A percentile compares a stretch with the other conserved stretches of the same genome.
These are phyloP conservation scores for Colostygia pectinataria DNA, from an alignment of 2,888 invertebrate genomes.

Conservation along the genomic window DNA sequence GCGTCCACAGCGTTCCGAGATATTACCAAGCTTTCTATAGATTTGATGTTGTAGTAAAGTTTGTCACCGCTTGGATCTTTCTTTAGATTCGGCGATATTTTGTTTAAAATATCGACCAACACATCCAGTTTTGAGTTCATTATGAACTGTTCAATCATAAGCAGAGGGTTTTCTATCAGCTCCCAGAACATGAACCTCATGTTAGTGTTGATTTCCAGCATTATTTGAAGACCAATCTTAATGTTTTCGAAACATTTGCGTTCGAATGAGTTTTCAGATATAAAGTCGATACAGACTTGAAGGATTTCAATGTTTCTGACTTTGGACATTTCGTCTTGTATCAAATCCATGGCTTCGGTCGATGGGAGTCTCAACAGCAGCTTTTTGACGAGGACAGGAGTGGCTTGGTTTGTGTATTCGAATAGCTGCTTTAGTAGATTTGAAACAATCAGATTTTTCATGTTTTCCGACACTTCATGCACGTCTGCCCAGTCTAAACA, in stretches of 20 bases:
- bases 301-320: conserved; percentile 85
- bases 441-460: conserved; percentile 78
- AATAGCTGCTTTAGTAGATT: conserved; percentile 82
- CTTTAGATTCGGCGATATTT: conserved; percentile 74
- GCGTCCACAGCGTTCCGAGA: conserved; percentile 86
- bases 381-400: conserved; percentile 70
- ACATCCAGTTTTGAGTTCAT: conserved; percentile 92
- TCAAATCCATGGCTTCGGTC: conserved; percentile 83
- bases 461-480: conserved; percentile 82
- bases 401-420: conserved; percentile 74
- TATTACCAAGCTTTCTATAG: conserved; percentile 80
- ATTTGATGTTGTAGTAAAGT: conserved; percentile 83
- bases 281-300: conserved; percentile 85
- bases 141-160: conserved; percentile 92
- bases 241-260: conserved; percentile 83
- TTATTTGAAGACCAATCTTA: conserved; percentile 86
- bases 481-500: conserved; percentile 88
- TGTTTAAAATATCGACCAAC: conserved; percentile 84
- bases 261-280: conserved; percentile 78
- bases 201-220: conserved; percentile 82
- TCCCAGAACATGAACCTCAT: conserved; percentile 85
- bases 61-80: conserved; percentile 75
- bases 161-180: conserved; percentile 86
- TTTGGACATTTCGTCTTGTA: conserved; percentile 84
- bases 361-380: conserved; percentile 84